Evolutionary conservation across 1,140 invertebrate genomes (phyloP).

Genomic region (Antheraea pernyi): DNA sequence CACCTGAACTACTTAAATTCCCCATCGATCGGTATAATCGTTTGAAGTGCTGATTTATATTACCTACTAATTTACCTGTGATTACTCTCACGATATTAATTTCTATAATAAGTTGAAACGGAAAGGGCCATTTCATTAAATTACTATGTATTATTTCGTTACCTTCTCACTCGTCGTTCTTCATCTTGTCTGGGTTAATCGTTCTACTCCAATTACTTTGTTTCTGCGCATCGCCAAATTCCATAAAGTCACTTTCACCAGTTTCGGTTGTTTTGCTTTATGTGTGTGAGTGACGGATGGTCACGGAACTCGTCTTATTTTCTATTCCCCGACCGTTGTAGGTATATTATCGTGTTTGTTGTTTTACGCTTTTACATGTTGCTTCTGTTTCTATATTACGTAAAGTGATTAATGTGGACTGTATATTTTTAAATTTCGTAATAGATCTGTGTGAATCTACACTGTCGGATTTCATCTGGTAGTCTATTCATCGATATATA

Average conservation of each 20-base stretch:
- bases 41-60: too few relatives aligned
- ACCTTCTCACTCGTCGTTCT: neutral
- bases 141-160: too few relatives aligned
- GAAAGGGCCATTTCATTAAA: too few relatives aligned
- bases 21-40: too few relatives aligned
- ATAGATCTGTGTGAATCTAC: neutral
- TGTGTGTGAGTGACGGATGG: conserved; percentile 20
- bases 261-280: conserved; percentile 33
- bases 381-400: neutral
- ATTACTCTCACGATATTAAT: too few relatives aligned
- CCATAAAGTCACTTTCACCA: conserved; percentile 57
- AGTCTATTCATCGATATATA: neutral
- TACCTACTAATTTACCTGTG: too few relatives aligned
- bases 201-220: conserved; percentile 60
- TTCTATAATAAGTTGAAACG: too few relatives aligned
- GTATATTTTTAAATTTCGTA: neutral
- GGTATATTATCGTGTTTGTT: too few relatives aligned
- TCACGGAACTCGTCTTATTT: conserved; percentile 14
- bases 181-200: neutral
- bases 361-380: neutral
- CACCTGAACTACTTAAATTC: too few relatives aligned
- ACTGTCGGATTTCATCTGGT: neutral
- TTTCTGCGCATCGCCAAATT: conserved; percentile 49
- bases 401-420: neutral
- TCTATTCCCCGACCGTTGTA: neutral